Evolutionary conservation across 2,888 invertebrate species (phyloP), one percentile per base, ranked within the genome.

Genomic region (Pristionchus arcanus): DNA sequence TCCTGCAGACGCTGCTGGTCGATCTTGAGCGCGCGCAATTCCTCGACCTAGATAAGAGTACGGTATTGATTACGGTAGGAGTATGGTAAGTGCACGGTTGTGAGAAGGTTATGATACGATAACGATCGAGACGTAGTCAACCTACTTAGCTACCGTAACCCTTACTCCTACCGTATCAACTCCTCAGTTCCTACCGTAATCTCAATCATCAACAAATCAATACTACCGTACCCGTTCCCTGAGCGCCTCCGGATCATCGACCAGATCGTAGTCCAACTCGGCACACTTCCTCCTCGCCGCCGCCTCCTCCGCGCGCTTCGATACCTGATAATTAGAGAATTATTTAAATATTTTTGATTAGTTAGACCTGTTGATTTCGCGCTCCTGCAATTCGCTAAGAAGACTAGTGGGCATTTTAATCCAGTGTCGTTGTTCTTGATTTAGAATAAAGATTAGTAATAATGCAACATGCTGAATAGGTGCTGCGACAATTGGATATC

Each of bases 141-240:
- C n/a, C n/a, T n/a, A n/a, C n/a, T n/a, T 15, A 19, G 21, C 55
- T 55, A 55, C 55, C 55, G 25, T 59, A 59, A 59, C 59, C 25
- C 59, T 19, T 59, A 21, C 59, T 59, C 25, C 25, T 59, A 59
- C 25, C 55, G 55, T 55, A 55, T n/a, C n/a, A n/a, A n/a, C n/a
- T n/a, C n/a, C n/a, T n/a, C 34, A 16, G 28, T 34, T 71, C 16
- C 31, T 71, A 71, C 71, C 74, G 74, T 37, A 74, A 74, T 21
- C 74, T 37, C 21, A 19, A 42, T 77, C 77, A 37, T 42, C 21
- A 34, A 25, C 11, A 5, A 37, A 71, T 71, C 37, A 77, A 83
- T 49, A n/a, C 49, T 77, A 77, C 77, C 77, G 55, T 84, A 84
- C 84, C 84, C 49, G 31, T 4, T 55, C 21, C n/a, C 34, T 55